A percentile compares a stretch with the other conserved stretches of the same genome.
Evolutionary conservation across 2,888 invertebrate genomes (phyloP).

Genomic region (Anoplius nigerrimus): DNA sequence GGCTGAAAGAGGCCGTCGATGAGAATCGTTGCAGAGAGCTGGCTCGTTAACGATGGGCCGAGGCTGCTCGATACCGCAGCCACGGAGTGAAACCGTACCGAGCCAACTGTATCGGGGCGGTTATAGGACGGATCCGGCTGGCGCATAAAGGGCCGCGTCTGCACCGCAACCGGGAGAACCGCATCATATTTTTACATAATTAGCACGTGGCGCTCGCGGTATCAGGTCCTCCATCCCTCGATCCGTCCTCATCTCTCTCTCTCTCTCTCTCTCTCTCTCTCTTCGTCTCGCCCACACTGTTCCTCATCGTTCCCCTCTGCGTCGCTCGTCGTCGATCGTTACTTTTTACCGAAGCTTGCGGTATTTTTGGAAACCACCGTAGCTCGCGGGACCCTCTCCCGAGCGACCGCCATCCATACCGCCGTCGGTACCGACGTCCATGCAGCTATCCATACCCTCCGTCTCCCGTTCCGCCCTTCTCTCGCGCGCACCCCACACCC

Average conservation of each 20-base stretch:
- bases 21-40: too few species aligned
- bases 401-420: conserved; percentile 47
- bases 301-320: neutral
- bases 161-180: conserved; percentile 66
- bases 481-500: conserved; percentile 19
- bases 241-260: neutral
- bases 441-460: conserved; percentile 42
- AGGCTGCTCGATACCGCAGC: too few species aligned
- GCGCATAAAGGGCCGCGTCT: conserved; percentile 31
- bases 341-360: conserved; percentile 69
- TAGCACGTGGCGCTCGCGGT: conserved; percentile 71
- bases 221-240: conserved; percentile 54
- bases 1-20: too few species aligned
- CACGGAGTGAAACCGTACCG: too few species aligned
- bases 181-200: conserved; percentile 74
- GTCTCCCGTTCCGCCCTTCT: conserved; percentile 14
- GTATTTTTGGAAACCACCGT: conserved; percentile 73
- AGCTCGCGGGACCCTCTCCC: conserved; percentile 46
- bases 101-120: too few species aligned
- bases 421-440: too few species aligned
- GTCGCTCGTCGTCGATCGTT: conserved; percentile 34
- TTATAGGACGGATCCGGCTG: too few species aligned
- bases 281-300: too few species aligned
- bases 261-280: neutral
- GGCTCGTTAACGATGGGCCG: too few species aligned